phyloP scores from a whole-genome alignment of 92 coral and sea anemone species.

The Siderastrea siderea region DNA sequence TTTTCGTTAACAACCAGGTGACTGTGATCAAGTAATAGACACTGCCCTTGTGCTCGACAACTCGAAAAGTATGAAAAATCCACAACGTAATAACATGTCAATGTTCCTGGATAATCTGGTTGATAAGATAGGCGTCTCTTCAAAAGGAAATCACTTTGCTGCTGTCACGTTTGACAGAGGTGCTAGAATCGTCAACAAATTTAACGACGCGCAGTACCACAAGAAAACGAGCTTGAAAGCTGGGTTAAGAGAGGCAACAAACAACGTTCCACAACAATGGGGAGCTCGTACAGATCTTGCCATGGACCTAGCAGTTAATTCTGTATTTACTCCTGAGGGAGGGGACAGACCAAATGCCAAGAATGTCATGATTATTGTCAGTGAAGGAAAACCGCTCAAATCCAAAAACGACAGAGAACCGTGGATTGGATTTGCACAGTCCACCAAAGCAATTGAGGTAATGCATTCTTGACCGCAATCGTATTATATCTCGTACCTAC shows the following conservation, averaged over 20 bases:
- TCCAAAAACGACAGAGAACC: background rate
- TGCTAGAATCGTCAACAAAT: background rate
- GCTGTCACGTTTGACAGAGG: background rate
- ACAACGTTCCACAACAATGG: background rate
- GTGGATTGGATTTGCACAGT: background rate
- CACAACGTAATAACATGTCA: too few relatives aligned
- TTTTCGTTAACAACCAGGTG: too few relatives aligned
- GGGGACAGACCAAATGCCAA: conserved; percentile 6
- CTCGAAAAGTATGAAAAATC: too few relatives aligned
- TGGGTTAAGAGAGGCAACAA: background rate
- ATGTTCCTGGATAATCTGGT: too few relatives aligned
- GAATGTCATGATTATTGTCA: background rate
- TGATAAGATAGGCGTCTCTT: too few relatives aligned
- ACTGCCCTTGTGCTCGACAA: too few relatives aligned
- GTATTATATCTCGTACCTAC: too few relatives aligned
- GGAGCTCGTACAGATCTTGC: conserved; percentile 5
- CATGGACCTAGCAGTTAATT: background rate
- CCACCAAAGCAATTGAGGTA: background rate
- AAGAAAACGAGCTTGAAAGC: background rate
- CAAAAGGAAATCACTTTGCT: background rate
- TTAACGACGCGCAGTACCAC: background rate
- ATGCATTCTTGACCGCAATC: background rate
- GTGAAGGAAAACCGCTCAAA: background rate
- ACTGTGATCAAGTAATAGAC: too few relatives aligned
- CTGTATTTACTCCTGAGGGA: background rate